Conservation (phyloP, 2,888 invertebrate species). For the Dicranocentrus wangi region DNA sequence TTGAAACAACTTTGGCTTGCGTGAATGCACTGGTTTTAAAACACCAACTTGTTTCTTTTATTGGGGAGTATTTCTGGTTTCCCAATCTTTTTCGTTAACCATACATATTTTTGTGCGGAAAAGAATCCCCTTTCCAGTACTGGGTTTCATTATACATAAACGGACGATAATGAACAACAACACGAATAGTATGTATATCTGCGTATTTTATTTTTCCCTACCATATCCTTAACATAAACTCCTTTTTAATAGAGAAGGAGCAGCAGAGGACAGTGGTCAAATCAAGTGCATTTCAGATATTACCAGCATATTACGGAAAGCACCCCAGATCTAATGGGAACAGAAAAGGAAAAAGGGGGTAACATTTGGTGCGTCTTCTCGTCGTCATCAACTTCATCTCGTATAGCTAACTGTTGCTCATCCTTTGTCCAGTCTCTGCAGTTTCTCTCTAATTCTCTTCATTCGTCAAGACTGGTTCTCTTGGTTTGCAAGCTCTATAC, state of each 20-base stretch:
- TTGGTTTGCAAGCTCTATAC: conserved; percentile 57
- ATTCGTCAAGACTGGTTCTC: conserved; percentile 54
- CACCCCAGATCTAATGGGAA: background rate
- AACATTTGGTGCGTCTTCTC: conserved; percentile 51
- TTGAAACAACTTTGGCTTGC: conserved; percentile 39
- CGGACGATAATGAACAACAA: background rate
- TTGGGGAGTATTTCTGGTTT: background rate
- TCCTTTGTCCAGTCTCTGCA: conserved; percentile 50
- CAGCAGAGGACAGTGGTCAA: conserved; percentile 50
- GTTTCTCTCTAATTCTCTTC: conserved; percentile 45
- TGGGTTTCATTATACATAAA: background rate
- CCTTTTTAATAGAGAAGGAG: background rate
- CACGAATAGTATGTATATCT: background rate
- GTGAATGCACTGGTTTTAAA: conserved; percentile 48
- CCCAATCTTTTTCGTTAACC: conserved; percentile 7
- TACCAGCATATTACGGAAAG: background rate
- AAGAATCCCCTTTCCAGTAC: conserved; percentile 17
- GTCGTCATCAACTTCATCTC: conserved; percentile 29
- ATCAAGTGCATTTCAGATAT: conserved; percentile 53
- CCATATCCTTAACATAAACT: background rate
- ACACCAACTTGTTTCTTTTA: conserved; percentile 25
- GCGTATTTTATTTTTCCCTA: background rate
- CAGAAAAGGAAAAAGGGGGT: conserved; percentile 19
- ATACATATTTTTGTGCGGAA: background rate
- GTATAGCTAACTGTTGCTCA: conserved; percentile 53